Base-by-base conservation (phyloP, 2,888 invertebrate species). In the Cephus runcator region DNA sequence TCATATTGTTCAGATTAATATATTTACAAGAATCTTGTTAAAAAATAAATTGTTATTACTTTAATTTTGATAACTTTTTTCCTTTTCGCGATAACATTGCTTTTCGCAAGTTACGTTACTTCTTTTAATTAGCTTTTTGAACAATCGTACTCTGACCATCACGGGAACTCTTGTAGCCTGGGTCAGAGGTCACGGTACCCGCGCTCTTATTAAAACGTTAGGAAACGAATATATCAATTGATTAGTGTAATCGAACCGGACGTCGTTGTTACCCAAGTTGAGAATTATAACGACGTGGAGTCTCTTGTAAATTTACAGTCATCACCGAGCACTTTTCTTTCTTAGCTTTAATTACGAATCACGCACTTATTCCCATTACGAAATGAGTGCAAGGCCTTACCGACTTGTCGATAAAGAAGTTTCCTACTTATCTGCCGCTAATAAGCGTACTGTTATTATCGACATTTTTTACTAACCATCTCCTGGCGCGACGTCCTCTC, bases 401-500 rank as follows among this genome's bases (percentile, higher is more conserved):
- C 6, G 1, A 6, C 2, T 23, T 9, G 40, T 15, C 40, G 40
- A 6, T 56, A 56, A 56, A 1, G 40, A 23, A 56, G 15, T 6
- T 56, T 4, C 6, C 23, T 56, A 23, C 9, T 56, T 56, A 56
- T 56, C 40, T 0, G 1, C 9, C 9, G 40, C 2, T 0, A 6
- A 56, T 56, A 56, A 0, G 1, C 40, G 23, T 56, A 1, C 23
- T 1, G 15, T 6, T 23, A 56, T 56, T 15, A 9, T 56, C 23
- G 9, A 56, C 23, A 1, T 56, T 56, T 6, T 23, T 56, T 30
- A 83, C 85, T 83, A 75, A 85, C 85, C 75, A 83, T 81, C 35
- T 81, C 79, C n/a, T 76, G 82, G 69, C 84, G 80, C 23, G 81
- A 81, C 75, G 83, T 73, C 75, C 81, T 83, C 73, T 82, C 81